Base-by-base conservation (phyloP, 2,113 vertebrate species). In the Scopus umbretta region DNA sequence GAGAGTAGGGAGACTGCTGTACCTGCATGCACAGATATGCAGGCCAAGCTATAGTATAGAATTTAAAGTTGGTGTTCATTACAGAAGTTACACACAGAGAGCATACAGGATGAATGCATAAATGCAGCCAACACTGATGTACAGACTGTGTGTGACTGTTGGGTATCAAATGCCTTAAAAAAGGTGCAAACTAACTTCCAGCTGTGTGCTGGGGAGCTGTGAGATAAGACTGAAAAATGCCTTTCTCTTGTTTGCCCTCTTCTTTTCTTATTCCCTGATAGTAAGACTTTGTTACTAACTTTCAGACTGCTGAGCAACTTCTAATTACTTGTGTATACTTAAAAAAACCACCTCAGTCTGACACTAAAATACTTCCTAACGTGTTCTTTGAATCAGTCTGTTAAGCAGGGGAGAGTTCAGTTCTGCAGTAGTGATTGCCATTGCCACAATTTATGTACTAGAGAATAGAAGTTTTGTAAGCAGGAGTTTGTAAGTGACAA, bases 21-120 rank as follows among this genome's bases (percentile, higher is more conserved):
- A 14, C 16, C 65, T 3, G 3, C 4, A 0, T 13, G 13, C 3
- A 6, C 2, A 40, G 58, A 4, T 45, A 32, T 70, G 59, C 68
- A 74, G 55, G n/a, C 68, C 71, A 86, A 58, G 63, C 68, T 53
- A 5, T 5, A 12, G 45, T 2, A 0, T 17, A 49, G 56, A 42
- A 29, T 65, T 16, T 22, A 11, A 25, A 53, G 66, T 3, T 62
- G 65, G 7, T 80, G 20, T 30, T 82, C 36, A 12, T 38, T 47
- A 9, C n/a, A 68, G 38, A 30, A 21, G 23, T 29, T 13, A 5
- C 65, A 29, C 73, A 32, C 59, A 26, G 42, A 42, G n/a, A 61
- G n/a, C 14, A 1, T 2, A 25, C n/a, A 45, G 79, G 58, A 8
- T 40, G 21, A 22, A 32, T 10, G 47, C 7, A 4, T 34, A 30